A percentile compares a stretch with the other conserved stretches of the same genome.
These are phyloP conservation scores for Uloborus plumipes DNA, from an alignment of 2,888 invertebrate genomes.

Conservation along the genomic window DNA sequence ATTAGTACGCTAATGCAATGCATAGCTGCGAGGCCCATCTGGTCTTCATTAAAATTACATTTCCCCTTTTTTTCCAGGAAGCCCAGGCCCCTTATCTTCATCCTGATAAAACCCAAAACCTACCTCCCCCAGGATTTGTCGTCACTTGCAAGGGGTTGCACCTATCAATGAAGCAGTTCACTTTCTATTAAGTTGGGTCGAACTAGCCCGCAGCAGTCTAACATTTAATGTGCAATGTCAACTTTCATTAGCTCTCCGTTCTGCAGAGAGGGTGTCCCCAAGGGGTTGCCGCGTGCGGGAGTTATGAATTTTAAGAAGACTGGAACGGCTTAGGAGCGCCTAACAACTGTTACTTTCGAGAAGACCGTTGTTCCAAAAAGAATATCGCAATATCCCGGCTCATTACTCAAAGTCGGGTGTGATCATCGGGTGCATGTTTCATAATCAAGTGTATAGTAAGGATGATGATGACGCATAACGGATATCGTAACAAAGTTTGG, in stretches of 20 bases:
- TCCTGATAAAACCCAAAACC: too few species aligned
- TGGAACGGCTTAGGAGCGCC: not conserved
- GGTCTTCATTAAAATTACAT: not conserved
- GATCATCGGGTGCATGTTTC: too few species aligned
- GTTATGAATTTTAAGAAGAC: constrained; percentile 18
- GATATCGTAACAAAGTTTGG: too few species aligned
- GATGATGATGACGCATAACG: too few species aligned
- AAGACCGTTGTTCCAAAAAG: too few species aligned
- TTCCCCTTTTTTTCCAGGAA: not conserved
- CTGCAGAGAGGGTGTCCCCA: constrained; percentile 11
- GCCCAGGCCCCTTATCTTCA: not conserved
- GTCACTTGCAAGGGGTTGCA: not conserved
- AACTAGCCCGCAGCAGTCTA: constrained; percentile 37
- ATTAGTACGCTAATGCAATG: too few species aligned
- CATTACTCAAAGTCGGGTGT: too few species aligned
- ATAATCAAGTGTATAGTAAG: too few species aligned
- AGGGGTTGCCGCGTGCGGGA: constrained; percentile 5
- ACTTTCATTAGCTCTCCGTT: constrained; percentile 51
- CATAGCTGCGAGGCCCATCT: too few species aligned
- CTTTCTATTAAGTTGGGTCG: constrained; percentile 54
- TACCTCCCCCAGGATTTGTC: not conserved
- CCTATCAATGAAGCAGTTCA: constrained; percentile 1
- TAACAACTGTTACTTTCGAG: too few species aligned
- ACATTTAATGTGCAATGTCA: constrained; percentile 59
- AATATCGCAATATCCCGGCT: too few species aligned